A percentile compares a stretch with the other conserved stretches of the same genome.
Conservation (phyloP, 2,888 invertebrate species). For the Odontothrips loti region DNA sequence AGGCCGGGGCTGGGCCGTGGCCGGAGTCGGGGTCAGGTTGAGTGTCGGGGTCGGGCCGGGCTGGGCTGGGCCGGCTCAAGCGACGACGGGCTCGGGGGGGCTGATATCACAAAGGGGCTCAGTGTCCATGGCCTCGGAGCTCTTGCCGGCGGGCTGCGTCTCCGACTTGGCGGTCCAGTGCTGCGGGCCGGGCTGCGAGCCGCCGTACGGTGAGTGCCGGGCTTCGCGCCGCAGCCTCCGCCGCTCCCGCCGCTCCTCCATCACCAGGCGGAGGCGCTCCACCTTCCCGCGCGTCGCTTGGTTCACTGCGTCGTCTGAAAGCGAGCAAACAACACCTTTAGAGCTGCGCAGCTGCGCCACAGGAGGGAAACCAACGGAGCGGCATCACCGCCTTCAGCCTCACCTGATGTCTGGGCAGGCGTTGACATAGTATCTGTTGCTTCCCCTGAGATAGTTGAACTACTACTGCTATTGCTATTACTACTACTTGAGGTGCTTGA, state of each 20-base stretch:
- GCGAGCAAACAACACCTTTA: neutral
- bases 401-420: constrained; percentile 38
- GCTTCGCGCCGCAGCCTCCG: constrained; percentile 67
- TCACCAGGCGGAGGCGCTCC: constrained; percentile 78
- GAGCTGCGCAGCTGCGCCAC: no score
- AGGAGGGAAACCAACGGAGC: no score
- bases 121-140: constrained; percentile 36
- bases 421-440: constrained; percentile 36
- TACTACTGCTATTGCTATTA: no score
- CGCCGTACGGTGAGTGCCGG: constrained; percentile 42
- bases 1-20: neutral
- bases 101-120: constrained; percentile 37
- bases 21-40: neutral
- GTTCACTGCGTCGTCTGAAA: constrained; percentile 57
- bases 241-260: constrained; percentile 78
- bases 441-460: constrained; percentile 35
- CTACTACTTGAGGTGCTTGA: constrained; percentile 36
- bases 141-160: constrained; percentile 33
- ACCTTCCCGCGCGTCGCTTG: constrained; percentile 79
- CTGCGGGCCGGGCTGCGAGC: constrained; percentile 27
- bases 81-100: constrained; percentile 40
- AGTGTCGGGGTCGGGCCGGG: neutral
- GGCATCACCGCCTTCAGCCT: no score
- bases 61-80: constrained; percentile 33
- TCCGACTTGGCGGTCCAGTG: constrained; percentile 36